Base-by-base conservation (phyloP, 2,888 invertebrate genomes). In the Agrilus cyanescens region DNA sequence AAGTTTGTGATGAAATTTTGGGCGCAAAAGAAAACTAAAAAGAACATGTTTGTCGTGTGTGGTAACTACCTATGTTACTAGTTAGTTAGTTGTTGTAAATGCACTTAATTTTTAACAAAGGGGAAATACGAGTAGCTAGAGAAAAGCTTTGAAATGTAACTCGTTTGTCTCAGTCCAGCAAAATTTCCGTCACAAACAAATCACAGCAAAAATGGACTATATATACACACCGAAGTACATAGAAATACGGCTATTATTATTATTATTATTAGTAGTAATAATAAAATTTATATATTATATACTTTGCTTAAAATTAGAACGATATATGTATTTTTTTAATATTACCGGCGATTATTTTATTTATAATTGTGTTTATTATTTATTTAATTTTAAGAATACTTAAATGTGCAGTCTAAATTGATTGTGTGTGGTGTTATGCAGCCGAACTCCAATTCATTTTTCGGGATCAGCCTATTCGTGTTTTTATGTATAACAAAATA, bases 351-450 rank as follows among this genome's bases (percentile, higher is more conserved):
- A 61, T 61, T 61, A 57, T 57, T 60, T 57, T 58, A 50, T 60
- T 57, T 58, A 50, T 49, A 45, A 58, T 55, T 59, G 57, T 60
- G 55, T 57, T 55, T 46, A 52, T 61, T 64, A 63, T 63, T 56
- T 61, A 63, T 63, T 63, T 61, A 25, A 25, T 25, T 62, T 65
- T 65, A 64, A 65, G 63, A 65, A 67, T 66, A 66, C 64, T 67
- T 59, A 63, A n/a, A 62, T 63, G 68, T 68, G 68, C 68, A 69
- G 68, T 68, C 67, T 68, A 66, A 65, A 63, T 65, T 68, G 66
- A 67, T 66, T 67, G 67, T 64, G 67, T 64, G 62, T 66, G 65
- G 65, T 66, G 65, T 66, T 63, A 56, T 54, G 52, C 45, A 50
- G 47, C 47, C 50, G 49, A 47, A 44, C 48, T 37, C 46, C 43